Conservation (phyloP, 2,888 invertebrate species). For the Synergus japonicus region DNA sequence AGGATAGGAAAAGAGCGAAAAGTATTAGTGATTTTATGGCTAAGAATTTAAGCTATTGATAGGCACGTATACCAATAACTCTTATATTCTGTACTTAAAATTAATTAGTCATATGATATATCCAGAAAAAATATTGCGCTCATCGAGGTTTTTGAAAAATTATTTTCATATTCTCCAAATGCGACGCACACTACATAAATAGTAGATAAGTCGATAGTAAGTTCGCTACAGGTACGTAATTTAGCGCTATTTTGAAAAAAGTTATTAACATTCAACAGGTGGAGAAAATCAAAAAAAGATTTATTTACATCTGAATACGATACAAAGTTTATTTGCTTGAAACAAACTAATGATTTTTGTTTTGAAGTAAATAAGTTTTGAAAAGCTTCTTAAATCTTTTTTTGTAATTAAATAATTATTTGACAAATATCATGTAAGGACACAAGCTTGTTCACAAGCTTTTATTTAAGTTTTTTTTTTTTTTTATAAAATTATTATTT, state of each 20-base stretch:
- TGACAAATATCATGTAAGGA: background rate
- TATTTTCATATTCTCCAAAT: slow-evolving; percentile 23
- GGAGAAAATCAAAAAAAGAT: background rate
- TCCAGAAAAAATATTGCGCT: background rate
- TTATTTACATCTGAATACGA: background rate
- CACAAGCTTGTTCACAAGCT: background rate
- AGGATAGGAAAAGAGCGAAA: background rate
- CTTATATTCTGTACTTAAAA: slow-evolving; percentile 37
- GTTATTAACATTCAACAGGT: background rate
- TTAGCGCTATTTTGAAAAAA: slow-evolving; percentile 14
- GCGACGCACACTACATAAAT: background rate
- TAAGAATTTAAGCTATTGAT: slow-evolving; percentile 12
- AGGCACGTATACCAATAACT: slow-evolving; percentile 8
- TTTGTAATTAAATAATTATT: background rate
- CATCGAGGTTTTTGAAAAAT: background rate
- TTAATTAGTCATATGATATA: slow-evolving; percentile 11
- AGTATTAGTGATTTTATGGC: slow-evolving; percentile 8
- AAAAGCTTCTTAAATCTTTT: background rate
- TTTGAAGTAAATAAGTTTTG: background rate
- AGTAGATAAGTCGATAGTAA: slow-evolving; percentile 15
- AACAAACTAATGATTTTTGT: background rate
- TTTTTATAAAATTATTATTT: background rate
- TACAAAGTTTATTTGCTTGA: background rate
- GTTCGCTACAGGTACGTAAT: slow-evolving; percentile 39
- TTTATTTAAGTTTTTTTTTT: background rate